Evolutionary conservation across 2,888 invertebrate species (phyloP).

Genomic region (Idaea aversata): DNA sequence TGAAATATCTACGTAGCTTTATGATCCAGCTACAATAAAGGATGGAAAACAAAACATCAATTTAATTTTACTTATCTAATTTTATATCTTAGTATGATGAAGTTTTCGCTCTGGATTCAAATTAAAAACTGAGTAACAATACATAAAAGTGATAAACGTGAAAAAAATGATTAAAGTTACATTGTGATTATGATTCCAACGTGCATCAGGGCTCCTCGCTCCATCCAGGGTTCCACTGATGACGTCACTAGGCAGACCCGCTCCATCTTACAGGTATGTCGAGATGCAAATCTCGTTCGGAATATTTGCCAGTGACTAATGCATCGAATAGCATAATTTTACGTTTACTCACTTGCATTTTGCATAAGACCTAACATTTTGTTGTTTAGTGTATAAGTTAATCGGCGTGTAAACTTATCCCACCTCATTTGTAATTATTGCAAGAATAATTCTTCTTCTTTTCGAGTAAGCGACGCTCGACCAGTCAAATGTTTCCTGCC

Average conservation of each 20-base stretch:
- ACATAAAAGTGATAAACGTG: neutral
- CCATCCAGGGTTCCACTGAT: slow-evolving; percentile 88
- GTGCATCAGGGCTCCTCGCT: slow-evolving; percentile 85
- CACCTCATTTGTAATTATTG: too few relatives aligned
- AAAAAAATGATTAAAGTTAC: slow-evolving; percentile 2
- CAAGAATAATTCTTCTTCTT: too few relatives aligned
- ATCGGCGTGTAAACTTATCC: neutral
- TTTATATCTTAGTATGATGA: too few relatives aligned
- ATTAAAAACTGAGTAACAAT: neutral
- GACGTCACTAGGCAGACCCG: slow-evolving; percentile 86
- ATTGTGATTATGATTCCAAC: slow-evolving; percentile 81
- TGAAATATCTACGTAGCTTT: neutral
- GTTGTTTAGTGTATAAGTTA: neutral
- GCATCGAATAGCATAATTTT: neutral
- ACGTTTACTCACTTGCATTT: neutral
- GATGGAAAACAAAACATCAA: neutral
- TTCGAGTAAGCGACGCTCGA: too few relatives aligned
- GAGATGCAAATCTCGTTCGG: slow-evolving; percentile 6
- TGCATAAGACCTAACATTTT: neutral
- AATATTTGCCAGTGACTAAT: neutral
- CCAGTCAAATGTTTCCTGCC: too few relatives aligned
- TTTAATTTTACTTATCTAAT: too few relatives aligned
- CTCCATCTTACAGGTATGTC: slow-evolving; percentile 84
- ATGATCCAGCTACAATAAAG: neutral
- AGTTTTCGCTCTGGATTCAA: slow-evolving; percentile 14